phyloP scores from a whole-genome alignment of 2,113 vertebrate genomes.

The Tringa solitaria region DNA sequence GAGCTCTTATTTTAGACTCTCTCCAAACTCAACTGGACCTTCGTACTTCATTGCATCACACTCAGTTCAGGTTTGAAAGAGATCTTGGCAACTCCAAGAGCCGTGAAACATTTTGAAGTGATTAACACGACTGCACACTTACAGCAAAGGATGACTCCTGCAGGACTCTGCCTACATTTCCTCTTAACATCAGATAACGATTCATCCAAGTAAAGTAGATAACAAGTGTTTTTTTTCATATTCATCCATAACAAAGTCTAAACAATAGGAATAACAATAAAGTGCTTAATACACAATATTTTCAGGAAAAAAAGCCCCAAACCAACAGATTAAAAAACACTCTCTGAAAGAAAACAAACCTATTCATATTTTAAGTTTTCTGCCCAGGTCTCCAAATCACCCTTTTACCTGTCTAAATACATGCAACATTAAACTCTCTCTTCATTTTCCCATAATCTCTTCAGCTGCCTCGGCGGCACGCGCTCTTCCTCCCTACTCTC shows the following conservation, averaged over 20 bases:
- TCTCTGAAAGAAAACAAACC: not conserved
- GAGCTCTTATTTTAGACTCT: not conserved
- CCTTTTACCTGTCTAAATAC: not conserved
- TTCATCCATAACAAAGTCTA: not conserved
- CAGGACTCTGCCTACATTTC: not conserved
- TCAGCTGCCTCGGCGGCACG: rapidly evolving
- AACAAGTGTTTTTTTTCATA: not conserved
- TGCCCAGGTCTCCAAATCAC: not conserved
- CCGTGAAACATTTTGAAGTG: not conserved
- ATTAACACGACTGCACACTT: not conserved
- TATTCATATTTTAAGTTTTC: not conserved
- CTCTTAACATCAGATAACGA: not conserved
- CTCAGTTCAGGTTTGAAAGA: not conserved
- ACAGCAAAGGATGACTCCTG: not conserved
- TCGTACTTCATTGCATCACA: not conserved
- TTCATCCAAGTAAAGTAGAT: not conserved
- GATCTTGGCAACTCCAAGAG: not conserved
- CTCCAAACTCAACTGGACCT: not conserved
- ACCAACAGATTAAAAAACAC: not conserved
- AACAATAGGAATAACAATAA: not conserved
- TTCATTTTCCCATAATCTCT: not conserved
- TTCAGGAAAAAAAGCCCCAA: not conserved
- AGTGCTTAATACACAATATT: not conserved
- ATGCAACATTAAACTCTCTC: not conserved
- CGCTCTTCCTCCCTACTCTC: not conserved